phyloP scores from a whole-genome alignment of 2,113 vertebrate species.

The Rhinoderma darwinii region DNA sequence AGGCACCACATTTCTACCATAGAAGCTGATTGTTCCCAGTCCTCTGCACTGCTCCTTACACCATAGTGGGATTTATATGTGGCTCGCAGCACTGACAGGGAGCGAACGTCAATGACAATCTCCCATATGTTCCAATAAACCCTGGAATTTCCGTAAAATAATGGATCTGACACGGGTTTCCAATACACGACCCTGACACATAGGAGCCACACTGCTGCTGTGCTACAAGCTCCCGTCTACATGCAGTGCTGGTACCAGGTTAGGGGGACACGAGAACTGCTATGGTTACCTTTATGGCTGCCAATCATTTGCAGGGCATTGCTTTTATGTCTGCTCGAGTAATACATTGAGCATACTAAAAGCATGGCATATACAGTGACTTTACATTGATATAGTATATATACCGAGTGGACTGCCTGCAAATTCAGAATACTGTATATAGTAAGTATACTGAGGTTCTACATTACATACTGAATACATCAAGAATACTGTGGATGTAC shows the following conservation, averaged over 20 bases:
- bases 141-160: background rate
- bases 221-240: background rate
- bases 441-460: too few relatives aligned
- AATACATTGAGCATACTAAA: background rate
- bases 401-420: background rate
- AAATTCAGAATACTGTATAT: too few relatives aligned
- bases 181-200: background rate
- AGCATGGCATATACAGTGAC: background rate
- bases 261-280: background rate
- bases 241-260: conserved; percentile 8
- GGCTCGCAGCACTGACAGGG: background rate
- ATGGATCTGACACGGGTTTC: background rate
- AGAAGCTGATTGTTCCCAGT: background rate
- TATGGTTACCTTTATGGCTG: background rate
- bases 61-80: background rate
- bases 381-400: too few relatives aligned
- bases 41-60: background rate
- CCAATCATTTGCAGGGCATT: background rate
- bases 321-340: background rate
- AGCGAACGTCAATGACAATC: background rate
- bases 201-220: background rate
- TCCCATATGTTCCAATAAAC: background rate
- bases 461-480: too few relatives aligned
- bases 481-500: too few relatives aligned
- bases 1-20: background rate